Evolutionary conservation across 1,140 invertebrate genomes (phyloP), one percentile per base, ranked within the genome.

Genomic region (Drosophila biarmipes): DNA sequence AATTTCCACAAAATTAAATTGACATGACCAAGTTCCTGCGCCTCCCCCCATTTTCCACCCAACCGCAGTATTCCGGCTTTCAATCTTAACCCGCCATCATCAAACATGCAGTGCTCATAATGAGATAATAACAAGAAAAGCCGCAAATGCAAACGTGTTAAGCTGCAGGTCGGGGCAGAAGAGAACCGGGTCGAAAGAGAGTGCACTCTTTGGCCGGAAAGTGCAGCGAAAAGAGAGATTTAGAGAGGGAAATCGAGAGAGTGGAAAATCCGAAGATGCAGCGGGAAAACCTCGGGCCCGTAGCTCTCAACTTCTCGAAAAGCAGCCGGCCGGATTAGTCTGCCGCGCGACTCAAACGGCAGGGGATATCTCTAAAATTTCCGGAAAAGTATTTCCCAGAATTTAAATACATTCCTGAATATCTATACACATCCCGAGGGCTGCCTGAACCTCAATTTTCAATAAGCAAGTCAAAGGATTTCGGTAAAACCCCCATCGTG

Each of bases 241-340:
- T 6, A 38, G 24, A 61, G 45, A 57, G 46, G 15, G 29, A 63
- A 66, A 42, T n/a, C n/a, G 46, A 37, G 42, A 45, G 59, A 59
- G 43, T 29, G 45, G 21, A 63, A 66, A 52, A 27, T 52, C 45
- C 31, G 37, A 35, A 48, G 31, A 76, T 74, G 72, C 72, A 74
- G 43, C 51, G 62, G 57, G 15, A 67, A 68, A 62, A 78, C 79
- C 68, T 48, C 46, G 45, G 35, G 31, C 17, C 27, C 48, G 8
- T 40, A 45, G 56, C 51, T 59, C 46, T 43, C 51, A 81, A 86
- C 73, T 80, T 77, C 55, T 58, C 46, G 54, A 62, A 42, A 48
- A 34, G 24, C 51, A 45, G 55, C 78, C 78, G 74, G 84, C 75
- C 78, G 82, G 55, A 81, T 87, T 78, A 87, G 82, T 87, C 78